Conservation (phyloP, 2,797 vertebrate genomes). For the Ctenopoma multispine region DNA sequence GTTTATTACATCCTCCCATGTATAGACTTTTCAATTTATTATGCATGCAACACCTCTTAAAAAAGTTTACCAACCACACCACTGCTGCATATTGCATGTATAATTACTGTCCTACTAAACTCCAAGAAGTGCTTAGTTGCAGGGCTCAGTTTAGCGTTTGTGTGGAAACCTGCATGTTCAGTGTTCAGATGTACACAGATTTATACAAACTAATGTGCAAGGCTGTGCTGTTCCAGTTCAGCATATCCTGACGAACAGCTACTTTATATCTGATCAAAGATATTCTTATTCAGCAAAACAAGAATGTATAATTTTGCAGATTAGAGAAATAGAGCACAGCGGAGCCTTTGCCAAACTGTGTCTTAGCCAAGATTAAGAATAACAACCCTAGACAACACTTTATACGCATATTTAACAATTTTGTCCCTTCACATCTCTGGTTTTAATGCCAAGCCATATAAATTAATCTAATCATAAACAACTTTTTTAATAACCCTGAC, state of each 20-base stretch:
- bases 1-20: slow-evolving; percentile 17
- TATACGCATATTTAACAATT: slow-evolving; percentile 65
- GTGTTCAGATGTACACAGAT: slow-evolving; percentile 47
- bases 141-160: slow-evolving; percentile 36
- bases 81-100: slow-evolving; percentile 42
- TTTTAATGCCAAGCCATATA: slow-evolving; percentile 52
- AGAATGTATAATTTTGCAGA: slow-evolving; percentile 76
- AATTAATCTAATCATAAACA: slow-evolving; percentile 79
- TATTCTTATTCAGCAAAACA: slow-evolving; percentile 80
- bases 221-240: slow-evolving; percentile 53
- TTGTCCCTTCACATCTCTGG: slow-evolving; percentile 37
- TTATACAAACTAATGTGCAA: slow-evolving; percentile 54
- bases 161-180: slow-evolving; percentile 35
- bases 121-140: slow-evolving; percentile 67
- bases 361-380: slow-evolving; percentile 68
- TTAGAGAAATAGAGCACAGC: slow-evolving; percentile 66
- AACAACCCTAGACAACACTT: slow-evolving; percentile 59
- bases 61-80: slow-evolving; percentile 31
- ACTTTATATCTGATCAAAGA: slow-evolving; percentile 78
- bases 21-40: slow-evolving; percentile 35
- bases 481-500: slow-evolving; percentile 61
- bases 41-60: slow-evolving; percentile 36
- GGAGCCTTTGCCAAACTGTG: slow-evolving; percentile 55
- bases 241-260: slow-evolving; percentile 67
- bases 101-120: slow-evolving; percentile 55